These are phyloP conservation scores for Oplegnathus fasciatus DNA, from an alignment of 2,113 vertebrate species.

Conservation along the genomic window DNA sequence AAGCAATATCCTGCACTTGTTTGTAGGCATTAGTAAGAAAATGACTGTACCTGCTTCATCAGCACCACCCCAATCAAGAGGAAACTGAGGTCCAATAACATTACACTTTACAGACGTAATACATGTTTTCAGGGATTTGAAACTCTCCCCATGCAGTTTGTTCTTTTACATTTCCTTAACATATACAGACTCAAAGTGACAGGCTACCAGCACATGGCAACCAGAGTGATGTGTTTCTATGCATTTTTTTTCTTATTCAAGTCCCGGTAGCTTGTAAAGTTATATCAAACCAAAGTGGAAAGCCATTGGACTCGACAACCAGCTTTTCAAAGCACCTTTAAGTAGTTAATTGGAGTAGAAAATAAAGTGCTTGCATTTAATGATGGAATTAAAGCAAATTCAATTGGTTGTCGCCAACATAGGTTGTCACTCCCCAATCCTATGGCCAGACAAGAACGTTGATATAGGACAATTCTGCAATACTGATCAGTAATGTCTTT, in stretches of 20 bases:
- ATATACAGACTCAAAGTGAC: neutral
- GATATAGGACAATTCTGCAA: neutral
- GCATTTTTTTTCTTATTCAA: neutral
- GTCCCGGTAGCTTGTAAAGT: neutral
- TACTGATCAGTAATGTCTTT: neutral
- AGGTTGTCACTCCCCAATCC: neutral
- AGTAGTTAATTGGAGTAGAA: neutral
- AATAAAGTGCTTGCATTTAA: neutral
- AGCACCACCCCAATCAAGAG: neutral
- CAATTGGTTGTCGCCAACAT: neutral
- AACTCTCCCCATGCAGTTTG: neutral
- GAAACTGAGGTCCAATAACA: constrained; percentile 10
- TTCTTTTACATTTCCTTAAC: neutral
- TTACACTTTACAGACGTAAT: neutral
- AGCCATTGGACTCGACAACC: neutral
- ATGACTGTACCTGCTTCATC: constrained; percentile 13
- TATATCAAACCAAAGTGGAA: neutral
- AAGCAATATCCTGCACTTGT: constrained; percentile 24
- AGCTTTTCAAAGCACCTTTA: neutral
- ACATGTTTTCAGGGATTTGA: neutral
- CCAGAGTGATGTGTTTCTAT: neutral
- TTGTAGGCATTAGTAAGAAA: constrained; percentile 5
- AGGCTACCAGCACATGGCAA: neutral
- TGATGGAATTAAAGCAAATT: neutral
- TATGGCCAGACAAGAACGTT: neutral